These are phyloP conservation scores for Crematogaster levior DNA, from an alignment of 2,888 invertebrate species.

Conservation along the genomic window DNA sequence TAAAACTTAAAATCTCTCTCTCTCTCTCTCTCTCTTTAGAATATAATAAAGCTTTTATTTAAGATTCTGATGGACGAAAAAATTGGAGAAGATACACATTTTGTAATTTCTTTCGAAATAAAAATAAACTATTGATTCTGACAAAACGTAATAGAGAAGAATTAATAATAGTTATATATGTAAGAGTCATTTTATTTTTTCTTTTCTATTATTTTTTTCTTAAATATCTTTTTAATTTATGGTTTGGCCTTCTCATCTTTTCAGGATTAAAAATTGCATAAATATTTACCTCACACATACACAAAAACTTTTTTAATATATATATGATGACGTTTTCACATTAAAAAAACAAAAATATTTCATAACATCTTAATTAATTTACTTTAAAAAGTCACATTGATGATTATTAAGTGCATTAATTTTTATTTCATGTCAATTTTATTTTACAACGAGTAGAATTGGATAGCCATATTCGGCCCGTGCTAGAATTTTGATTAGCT, in stretches of 20 bases:
- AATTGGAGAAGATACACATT: not conserved
- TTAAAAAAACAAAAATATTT: not conserved
- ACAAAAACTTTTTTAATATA: not conserved
- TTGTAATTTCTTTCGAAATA: not conserved
- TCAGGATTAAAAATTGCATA: not conserved
- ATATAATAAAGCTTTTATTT: not conserved
- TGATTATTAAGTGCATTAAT: not conserved
- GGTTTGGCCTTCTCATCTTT: not conserved
- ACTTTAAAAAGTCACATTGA: not conserved
- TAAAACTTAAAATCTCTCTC: too few relatives aligned
- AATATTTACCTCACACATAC: not conserved
- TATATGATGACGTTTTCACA: not conserved
- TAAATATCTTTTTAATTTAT: not conserved
- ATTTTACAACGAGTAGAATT: too few relatives aligned
- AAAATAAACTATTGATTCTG: conserved; percentile 10
- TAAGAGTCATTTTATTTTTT: not conserved
- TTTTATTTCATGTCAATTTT: not conserved
- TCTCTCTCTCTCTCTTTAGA: too few relatives aligned
- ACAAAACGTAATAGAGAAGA: not conserved
- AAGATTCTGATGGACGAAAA: not conserved
- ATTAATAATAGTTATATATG: not conserved
- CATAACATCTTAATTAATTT: not conserved
- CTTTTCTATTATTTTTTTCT: not conserved
- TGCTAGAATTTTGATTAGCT: too few relatives aligned
- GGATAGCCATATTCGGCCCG: too few relatives aligned